A percentile compares a stretch with the other conserved stretches of the same genome.
Evolutionary conservation across 2,888 invertebrate genomes (phyloP).

Genomic region (Agriopis leucophaearia): DNA sequence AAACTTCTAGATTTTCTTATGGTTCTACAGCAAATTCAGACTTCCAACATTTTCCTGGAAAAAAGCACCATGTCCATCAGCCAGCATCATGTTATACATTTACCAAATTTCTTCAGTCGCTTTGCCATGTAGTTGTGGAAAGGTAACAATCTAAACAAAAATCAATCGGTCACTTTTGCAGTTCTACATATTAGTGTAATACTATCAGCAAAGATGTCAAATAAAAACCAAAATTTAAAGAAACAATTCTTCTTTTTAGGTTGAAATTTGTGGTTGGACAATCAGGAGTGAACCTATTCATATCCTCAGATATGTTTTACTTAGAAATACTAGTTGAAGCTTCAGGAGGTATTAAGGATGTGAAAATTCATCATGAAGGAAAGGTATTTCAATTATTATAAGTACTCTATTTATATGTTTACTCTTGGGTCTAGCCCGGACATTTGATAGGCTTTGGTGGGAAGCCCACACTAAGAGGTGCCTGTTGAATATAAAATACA

Average conservation of each 20-base stretch:
- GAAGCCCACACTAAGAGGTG: no score
- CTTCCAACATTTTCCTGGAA: background rate
- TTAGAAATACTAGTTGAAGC: constrained; percentile 95
- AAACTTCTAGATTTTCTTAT: background rate
- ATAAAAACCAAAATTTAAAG: background rate
- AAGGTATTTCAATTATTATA: constrained; percentile 78
- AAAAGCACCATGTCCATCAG: background rate
- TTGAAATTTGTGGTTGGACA: constrained; percentile 95
- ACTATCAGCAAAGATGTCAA: no score
- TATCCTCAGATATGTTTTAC: constrained; percentile 98
- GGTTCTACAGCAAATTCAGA: background rate
- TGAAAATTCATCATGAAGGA: constrained; percentile 95
- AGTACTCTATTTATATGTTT: no score
- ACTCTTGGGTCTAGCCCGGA: no score
- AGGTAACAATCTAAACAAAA: background rate
- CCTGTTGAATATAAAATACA: no score
- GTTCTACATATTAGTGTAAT: no score
- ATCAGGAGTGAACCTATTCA: constrained; percentile 93
- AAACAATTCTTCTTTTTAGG: constrained; percentile 73
- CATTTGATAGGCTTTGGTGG: no score
- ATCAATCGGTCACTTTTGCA: no score
- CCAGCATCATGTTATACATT: background rate
- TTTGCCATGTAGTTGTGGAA: background rate
- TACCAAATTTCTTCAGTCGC: background rate
- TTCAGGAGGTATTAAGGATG: constrained; percentile 94